Conservation (phyloP, 2,797 vertebrate species). For the Poliocrania exsul region DNA sequence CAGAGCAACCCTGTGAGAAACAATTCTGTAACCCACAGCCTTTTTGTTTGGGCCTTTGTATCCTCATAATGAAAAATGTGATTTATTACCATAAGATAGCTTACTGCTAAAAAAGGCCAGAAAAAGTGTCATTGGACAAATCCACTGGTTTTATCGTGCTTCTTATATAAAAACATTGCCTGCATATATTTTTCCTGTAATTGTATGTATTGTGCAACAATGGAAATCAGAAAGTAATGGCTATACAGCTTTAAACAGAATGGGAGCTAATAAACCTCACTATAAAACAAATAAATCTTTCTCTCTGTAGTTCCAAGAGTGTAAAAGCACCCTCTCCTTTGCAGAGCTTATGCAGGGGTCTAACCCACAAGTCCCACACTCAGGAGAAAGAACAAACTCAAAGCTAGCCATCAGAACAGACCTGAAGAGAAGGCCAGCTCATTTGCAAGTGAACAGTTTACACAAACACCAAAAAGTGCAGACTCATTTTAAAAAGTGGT, state of each 20-base stretch:
- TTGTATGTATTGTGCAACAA: not conserved
- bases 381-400: not conserved
- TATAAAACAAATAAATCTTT: not conserved
- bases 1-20: not conserved
- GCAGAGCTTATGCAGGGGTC: not conserved
- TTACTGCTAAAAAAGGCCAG: not conserved
- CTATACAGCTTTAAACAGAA: not conserved
- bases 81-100: not conserved
- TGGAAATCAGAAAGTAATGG: not conserved
- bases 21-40: not conserved
- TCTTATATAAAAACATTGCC: not conserved
- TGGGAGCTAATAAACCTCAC: not conserved
- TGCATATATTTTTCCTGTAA: not conserved
- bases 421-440: not conserved
- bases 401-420: not conserved
- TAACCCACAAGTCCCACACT: not conserved
- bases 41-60: not conserved
- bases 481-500: not conserved
- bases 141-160: not conserved
- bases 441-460: slow-evolving; percentile 46
- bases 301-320: not conserved
- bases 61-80: not conserved
- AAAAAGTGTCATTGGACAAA: not conserved
- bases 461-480: not conserved
- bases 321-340: not conserved